Evolutionary conservation across 2,888 invertebrate species (phyloP), one percentile per base, ranked within the genome.

Genomic region (Blera fallax): DNA sequence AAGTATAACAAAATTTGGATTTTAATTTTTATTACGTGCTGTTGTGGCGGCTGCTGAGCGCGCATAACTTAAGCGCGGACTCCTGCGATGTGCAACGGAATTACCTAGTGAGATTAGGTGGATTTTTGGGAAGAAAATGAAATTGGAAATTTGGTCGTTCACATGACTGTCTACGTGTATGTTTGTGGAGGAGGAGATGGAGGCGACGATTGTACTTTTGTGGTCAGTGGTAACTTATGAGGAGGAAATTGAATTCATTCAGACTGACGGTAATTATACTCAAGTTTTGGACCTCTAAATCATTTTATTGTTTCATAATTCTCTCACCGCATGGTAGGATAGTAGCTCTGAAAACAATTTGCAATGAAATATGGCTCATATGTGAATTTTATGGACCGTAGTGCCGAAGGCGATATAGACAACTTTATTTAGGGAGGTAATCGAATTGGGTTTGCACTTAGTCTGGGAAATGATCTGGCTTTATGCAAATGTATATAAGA

Each of bases 21-120:
- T 79, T 84, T 84, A 79, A 84, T 84, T 84, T 84, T 73, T 67
- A 84, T 84, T 74, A 79, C 60, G 79, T 64, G 73, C 54, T 21
- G 48, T 34, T 45, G 65, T 43, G 56, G 74, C 62, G 56, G 74
- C 62, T 69, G 62, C 69, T 83, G 74, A 56, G 45, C 60, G 73
- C 69, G 79, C 83, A 79, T 84, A 84, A 69, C 56, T 83, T 77
- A 73, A 64, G 40, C 16, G 40, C 14, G 58, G 34, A 32, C 43
- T 52, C 43, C 64, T 76, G 48, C 43, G 78, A 79, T 83, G 78
- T 79, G 62, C 62, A 32, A n/a, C 18, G 65, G 18, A 73, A 73
- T 67, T 60, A 69, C 67, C 56, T 27, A 11, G 27, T 18, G 32
- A 62, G 67, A 78, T 78, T 69, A 73, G 37, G 14, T 50, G 27